Conservation (phyloP, 2,113 vertebrate species). For the Catharus bicknelli region DNA sequence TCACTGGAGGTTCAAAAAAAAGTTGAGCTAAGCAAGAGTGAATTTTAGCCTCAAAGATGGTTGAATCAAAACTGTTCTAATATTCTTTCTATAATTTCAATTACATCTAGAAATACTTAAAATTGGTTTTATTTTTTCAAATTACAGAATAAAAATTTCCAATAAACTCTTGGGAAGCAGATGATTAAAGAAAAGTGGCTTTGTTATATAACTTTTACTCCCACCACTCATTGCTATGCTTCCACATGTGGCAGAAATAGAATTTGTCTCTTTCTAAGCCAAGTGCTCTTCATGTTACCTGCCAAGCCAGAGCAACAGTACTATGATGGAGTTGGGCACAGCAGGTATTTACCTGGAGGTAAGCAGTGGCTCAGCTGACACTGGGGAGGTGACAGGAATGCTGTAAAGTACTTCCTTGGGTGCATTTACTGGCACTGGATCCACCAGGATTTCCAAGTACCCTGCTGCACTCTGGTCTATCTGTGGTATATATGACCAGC, state of each 20-base stretch:
- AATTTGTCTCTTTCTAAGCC: neutral
- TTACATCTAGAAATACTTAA: neutral
- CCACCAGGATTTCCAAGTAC: constrained; percentile 76
- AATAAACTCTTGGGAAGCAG: neutral
- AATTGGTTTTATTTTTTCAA: neutral
- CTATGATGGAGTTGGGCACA: accelerated
- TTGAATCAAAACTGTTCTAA: neutral
- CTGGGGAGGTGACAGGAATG: neutral
- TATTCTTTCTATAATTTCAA: neutral
- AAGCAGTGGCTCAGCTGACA: constrained; percentile 7
- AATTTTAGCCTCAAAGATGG: neutral
- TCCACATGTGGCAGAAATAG: neutral
- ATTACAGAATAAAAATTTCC: neutral
- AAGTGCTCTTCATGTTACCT: neutral
- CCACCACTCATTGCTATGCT: neutral
- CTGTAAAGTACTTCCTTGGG: neutral
- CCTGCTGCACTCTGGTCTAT: neutral
- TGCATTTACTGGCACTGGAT: constrained; percentile 69
- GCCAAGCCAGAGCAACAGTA: neutral
- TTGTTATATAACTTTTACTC: neutral
- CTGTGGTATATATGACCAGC: constrained; percentile 84
- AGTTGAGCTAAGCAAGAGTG: neutral
- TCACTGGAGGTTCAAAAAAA: neutral
- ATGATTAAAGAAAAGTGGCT: neutral
- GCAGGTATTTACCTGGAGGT: constrained; percentile 31